Evolutionary conservation across 2,113 vertebrate species (phyloP).

Genomic region (Coregonus clupeaformis): DNA sequence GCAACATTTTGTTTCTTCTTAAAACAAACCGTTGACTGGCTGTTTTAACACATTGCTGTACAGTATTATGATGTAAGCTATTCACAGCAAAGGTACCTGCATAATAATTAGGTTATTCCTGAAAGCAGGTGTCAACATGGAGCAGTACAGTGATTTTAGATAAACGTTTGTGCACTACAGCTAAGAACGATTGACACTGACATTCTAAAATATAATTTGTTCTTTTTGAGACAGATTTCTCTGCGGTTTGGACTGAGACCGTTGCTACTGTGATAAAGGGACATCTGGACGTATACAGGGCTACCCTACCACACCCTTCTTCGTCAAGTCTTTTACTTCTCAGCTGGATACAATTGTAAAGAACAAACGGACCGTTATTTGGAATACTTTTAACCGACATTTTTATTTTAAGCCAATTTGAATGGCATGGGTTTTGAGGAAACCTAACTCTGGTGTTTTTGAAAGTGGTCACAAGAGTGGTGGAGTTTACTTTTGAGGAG

Average conservation of each 20-base stretch:
- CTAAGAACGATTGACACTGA: neutral
- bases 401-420: neutral
- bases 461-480: neutral
- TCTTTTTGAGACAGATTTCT: conserved; percentile 35
- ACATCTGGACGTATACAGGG: conserved; percentile 38
- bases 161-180: neutral
- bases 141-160: neutral
- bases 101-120: neutral
- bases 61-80: neutral
- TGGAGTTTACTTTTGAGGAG: neutral
- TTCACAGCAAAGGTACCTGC: neutral
- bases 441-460: conserved; percentile 51
- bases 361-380: conserved; percentile 9
- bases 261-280: conserved; percentile 20
- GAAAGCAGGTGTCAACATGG: conserved; percentile 45
- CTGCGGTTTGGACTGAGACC: conserved; percentile 9
- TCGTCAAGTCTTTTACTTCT: conserved; percentile 12
- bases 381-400: conserved; percentile 23
- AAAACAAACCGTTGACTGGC: neutral
- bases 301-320: conserved; percentile 58
- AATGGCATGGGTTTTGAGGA: conserved; percentile 67
- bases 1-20: neutral
- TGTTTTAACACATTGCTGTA: neutral
- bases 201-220: conserved; percentile 3
- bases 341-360: conserved; percentile 25